Base-by-base conservation (phyloP, 2,113 vertebrate genomes). In the Chrysochloris asiatica region DNA sequence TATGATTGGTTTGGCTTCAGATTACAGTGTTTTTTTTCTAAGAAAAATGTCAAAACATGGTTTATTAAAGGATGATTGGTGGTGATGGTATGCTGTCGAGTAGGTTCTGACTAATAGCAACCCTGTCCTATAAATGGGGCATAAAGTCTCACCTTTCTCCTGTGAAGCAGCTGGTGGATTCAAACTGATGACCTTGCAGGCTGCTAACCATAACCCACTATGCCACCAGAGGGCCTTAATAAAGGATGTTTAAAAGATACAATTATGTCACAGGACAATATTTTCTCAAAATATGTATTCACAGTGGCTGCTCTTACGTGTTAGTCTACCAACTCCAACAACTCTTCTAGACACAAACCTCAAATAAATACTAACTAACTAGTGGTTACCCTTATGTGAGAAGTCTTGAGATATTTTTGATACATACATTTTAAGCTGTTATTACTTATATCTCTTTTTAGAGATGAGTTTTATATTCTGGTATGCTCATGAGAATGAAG, bases 361-460 rank as follows among this genome's bases (percentile, higher is more conserved):
- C 33, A 38, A 65, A 38, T 65, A 24, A 41, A 8, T 50, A 59
- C 10, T 47, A 45, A 41, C 9, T n/a, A n/a, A 2, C 10, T 48
- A 75, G 3, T 63, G 47, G 10, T 41, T 82, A 8, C 63, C 8
- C 12, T 65, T n/a, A 28, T 22, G 54, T 65, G 24, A 24, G 17
- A 82, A 47, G 2, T 50, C 16, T 86, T 94, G 77, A 92, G 88
- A 30, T 65, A 65, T 30, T 92, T 38, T 67, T 67, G 16, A 3
- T 71, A 9, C 72, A 48, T 67, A 28, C 33, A 61, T 41, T 3
- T 75, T 48, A 65, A 50, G 12, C 8, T 22, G 88, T 71, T 82
- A 36, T 63, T n/a, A n/a, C n/a, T n/a, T n/a, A 84, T 13, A 52
- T 88, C 6, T 83, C 56, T 73, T 82, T 92, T 81, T 89, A 79